phyloP scores from a whole-genome alignment of 2,113 vertebrate genomes.

The Callithrix jacchus region DNA sequence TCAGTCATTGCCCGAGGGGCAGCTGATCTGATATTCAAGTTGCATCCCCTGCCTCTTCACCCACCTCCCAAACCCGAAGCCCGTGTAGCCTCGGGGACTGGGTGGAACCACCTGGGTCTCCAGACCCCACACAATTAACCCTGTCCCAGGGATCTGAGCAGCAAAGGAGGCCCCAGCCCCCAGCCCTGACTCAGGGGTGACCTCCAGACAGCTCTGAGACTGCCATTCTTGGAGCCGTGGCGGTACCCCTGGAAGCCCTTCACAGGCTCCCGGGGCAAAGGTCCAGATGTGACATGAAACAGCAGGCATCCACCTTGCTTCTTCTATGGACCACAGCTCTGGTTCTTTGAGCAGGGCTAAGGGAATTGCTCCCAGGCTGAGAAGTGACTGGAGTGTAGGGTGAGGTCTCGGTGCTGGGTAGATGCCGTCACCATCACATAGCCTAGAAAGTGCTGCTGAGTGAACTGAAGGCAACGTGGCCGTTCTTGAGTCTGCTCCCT shows the following conservation, averaged over 20 bases:
- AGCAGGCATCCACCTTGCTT: rapidly evolving
- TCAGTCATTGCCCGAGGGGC: rapidly evolving
- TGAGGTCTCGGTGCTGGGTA: rapidly evolving
- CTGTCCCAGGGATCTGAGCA: rapidly evolving
- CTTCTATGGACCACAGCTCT: rapidly evolving
- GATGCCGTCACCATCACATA: rapidly evolving
- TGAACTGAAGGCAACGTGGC: neutral
- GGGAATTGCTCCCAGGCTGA: rapidly evolving
- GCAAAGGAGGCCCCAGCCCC: neutral
- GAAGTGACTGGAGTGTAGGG: rapidly evolving
- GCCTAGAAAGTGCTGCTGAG: neutral
- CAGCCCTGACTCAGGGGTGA: neutral
- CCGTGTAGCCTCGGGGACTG: rapidly evolving
- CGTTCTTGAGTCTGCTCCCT: neutral
- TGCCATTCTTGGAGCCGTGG: neutral
- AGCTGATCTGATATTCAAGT: neutral
- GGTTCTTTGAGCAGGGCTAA: neutral
- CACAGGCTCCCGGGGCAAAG: rapidly evolving
- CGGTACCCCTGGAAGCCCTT: neutral
- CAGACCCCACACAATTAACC: rapidly evolving
- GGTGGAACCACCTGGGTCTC: rapidly evolving
- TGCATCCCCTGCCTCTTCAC: neutral
- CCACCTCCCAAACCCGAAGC: neutral
- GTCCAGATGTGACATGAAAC: rapidly evolving
- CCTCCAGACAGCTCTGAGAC: too few relatives aligned